Evolutionary conservation across 2,113 vertebrate genomes (phyloP), one percentile per base, ranked within the genome.

Genomic region (Garra rufa): DNA sequence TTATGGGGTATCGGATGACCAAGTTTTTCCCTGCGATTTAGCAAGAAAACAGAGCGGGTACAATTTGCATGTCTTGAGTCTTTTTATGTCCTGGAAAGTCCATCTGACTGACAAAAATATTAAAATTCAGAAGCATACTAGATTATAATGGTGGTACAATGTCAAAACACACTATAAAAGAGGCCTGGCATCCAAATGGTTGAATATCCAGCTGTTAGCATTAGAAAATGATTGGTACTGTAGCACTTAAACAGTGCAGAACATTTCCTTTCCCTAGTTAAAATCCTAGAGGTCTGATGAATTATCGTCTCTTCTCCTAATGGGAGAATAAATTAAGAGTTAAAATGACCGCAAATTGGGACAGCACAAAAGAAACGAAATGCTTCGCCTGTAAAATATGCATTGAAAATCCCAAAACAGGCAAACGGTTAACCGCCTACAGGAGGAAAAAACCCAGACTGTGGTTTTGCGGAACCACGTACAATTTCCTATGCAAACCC

Each of bases 171-270:
- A 82, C 75, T 73, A 43, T 86, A 88, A 41, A 38, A 11, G 34
- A 70, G 71, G 83, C 19, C 78, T 46, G 52, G 76, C 77, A 81
- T n/a, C 50, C 76, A 88, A 88, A 80, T 74, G 55, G 85, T 59
- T 63, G 85, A 89, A 87, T 38, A 21, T 87, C 82, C 89, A 92
- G 90, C 89, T 91, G 92, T 89, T 91, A 87, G 90, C 67, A 87
- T 90, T 92, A 91, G 80, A 84, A 85, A 83, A 79, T 67, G 71
- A 87, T 75, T 83, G 85, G 79, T 50, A 81, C 43, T 71, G 74
- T 67, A 61, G 76, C 76, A 44, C 52, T 57, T 55, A 52, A 52
- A 52, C 73, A 74, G 41, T 83, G 76, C 34, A 34, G n/a, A 88
- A 88, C 83, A 86, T 87, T 87, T 89, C 87, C 83, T 89, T 75